phyloP scores from a whole-genome alignment of 2,113 vertebrate genomes.

The Esox niger region DNA sequence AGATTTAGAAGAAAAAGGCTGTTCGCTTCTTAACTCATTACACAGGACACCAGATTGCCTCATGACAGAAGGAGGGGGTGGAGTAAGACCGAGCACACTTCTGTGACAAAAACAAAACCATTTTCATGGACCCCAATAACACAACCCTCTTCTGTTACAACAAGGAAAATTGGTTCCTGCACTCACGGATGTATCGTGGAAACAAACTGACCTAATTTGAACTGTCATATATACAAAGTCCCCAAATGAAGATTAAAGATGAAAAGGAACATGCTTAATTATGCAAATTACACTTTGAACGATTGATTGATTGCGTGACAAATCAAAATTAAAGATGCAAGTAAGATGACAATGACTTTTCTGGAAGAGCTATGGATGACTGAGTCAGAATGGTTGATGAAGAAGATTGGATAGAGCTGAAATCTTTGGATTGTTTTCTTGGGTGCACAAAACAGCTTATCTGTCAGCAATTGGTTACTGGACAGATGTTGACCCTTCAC shows the following conservation, averaged over 20 bases:
- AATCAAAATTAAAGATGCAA: neutral
- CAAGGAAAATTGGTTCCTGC: neutral
- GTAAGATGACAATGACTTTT: conserved; percentile 6
- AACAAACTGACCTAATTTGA: neutral
- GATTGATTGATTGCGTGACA: conserved; percentile 3
- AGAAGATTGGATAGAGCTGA: neutral
- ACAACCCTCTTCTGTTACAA: neutral
- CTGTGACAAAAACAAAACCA: neutral
- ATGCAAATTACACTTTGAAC: neutral
- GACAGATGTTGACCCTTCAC: conserved; percentile 33
- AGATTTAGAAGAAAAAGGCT: conserved; percentile 22
- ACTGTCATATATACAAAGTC: conserved; percentile 4
- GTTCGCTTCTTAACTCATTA: conserved; percentile 18
- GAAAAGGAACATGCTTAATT: neutral
- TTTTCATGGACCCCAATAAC: neutral
- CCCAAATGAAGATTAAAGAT: neutral
- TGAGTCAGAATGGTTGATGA: conserved; percentile 4
- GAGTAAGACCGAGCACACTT: neutral
- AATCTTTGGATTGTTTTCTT: conserved; percentile 18
- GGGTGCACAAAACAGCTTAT: neutral
- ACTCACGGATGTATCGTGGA: neutral
- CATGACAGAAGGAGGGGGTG: too few relatives aligned
- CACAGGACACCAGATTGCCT: neutral
- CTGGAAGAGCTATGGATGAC: conserved; percentile 13
- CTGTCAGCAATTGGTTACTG: neutral